Base-by-base conservation (phyloP, 2,888 invertebrate species). In the Disparrhopalites patrizii region DNA sequence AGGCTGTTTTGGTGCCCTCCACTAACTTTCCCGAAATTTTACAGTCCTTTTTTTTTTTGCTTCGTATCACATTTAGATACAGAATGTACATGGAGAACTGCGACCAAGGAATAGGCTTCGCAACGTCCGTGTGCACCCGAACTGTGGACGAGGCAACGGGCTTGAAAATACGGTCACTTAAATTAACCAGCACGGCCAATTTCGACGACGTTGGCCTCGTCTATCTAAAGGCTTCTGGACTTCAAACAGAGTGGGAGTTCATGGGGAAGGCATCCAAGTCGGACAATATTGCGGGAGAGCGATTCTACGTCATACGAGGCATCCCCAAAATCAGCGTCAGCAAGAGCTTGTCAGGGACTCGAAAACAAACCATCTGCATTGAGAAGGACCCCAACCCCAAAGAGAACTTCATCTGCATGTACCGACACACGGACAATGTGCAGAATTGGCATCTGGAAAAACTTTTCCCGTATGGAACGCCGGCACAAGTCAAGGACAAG, bases 61-160 rank as follows among this genome's bases (percentile, higher is more conserved):
- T 10, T 36, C n/a, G n/a, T n/a, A n/a, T n/a, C n/a, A n/a, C 2
- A n/a, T 25, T 13, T 52, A 73, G 73, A 36, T 73, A 73, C 56
- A 68, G 66, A 28, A 52, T 70, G 23, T 62, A 64, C 47, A 66
- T 70, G 27, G 69, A 68, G 15, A 70, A 50, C 18, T 73, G 73
- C 40, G 70, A 70, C 50, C 52, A 63, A 1, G 70, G 70, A 0
- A 70, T 72, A n/a, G 73, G 73, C 0, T 72, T 72, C 63, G 72
- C 70, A 0, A 64, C 65, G 3, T 51, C 65, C 15, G 70, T 72
- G 8, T 72, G 72, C 54, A 72, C 69, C 1, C 60, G 62, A 18
- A 52, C 69, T 8, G 36, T 61, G 8, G 72, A 72, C 38, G 51
- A 58, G 0, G 33, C 18, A n/a, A 33, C 63, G n/a, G 66, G 66